Evolutionary conservation across 1,140 invertebrate genomes (phyloP).

Genomic region (Aphis craccivora): DNA sequence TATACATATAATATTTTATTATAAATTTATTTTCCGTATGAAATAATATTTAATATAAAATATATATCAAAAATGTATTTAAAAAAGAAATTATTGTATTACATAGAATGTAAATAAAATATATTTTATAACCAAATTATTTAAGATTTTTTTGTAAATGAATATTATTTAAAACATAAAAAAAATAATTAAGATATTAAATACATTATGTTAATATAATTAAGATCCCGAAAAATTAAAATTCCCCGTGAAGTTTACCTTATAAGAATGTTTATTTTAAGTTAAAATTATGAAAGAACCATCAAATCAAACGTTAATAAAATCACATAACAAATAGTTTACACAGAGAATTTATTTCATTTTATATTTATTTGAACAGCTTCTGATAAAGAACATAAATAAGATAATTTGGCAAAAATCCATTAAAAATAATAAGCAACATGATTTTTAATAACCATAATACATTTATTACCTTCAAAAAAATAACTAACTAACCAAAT

Average conservation of each 20-base stretch:
- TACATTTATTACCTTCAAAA: not conserved
- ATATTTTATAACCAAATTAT: not conserved
- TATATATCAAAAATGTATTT: not conserved
- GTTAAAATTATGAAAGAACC: not conserved
- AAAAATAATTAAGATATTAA: not conserved
- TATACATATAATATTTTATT: no score
- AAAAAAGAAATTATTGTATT: no score
- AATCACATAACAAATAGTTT: not conserved
- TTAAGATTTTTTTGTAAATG: no score
- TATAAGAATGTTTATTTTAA: not conserved
- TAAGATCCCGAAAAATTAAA: no score
- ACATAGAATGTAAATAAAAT: no score
- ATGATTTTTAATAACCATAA: not conserved
- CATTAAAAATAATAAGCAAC: slow-evolving; percentile 27
- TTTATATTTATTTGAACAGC: not conserved
- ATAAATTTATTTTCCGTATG: not conserved
- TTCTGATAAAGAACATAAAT: not conserved
- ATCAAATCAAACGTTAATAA: not conserved
- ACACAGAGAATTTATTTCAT: not conserved
- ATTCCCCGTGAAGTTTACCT: no score
- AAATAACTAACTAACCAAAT: not conserved
- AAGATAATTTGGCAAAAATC: not conserved
- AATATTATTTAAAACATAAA: no score
- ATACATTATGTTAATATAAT: not conserved
- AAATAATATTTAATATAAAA: not conserved